phyloP scores from a whole-genome alignment of 2,113 vertebrate species.

The Poeciliopsis prolifica region DNA sequence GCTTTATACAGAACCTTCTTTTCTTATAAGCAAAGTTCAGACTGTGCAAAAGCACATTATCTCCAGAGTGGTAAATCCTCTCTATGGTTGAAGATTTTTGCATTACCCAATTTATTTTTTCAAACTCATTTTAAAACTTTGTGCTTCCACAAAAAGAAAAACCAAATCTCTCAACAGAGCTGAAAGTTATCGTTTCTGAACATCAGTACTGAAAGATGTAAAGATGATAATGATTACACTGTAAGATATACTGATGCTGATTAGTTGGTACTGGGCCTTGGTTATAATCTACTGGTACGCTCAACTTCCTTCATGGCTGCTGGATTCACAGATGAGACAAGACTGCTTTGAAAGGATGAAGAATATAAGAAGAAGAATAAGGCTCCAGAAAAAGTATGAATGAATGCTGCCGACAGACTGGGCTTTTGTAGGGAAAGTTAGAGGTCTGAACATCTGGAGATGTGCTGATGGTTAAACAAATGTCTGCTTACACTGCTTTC shows the following conservation, averaged over 20 bases:
- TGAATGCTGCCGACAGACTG: constrained; percentile 46
- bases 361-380: constrained; percentile 66
- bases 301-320: constrained; percentile 58
- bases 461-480: constrained; percentile 69
- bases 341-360: constrained; percentile 51
- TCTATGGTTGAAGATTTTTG: constrained; percentile 48
- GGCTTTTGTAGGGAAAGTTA: constrained; percentile 55
- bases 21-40: constrained; percentile 10
- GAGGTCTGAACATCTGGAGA: constrained; percentile 79
- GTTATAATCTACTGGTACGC: constrained; percentile 62
- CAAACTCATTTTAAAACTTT: constrained; percentile 31
- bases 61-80: constrained; percentile 31
- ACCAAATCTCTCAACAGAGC: constrained; percentile 3
- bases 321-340: constrained; percentile 66
- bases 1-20: constrained; percentile 16
- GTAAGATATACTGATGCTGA: constrained; percentile 32
- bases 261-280: constrained; percentile 50
- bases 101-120: constrained; percentile 40
- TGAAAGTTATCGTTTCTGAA: constrained; percentile 28
- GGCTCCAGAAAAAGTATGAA: constrained; percentile 41
- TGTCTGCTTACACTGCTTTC: constrained; percentile 84
- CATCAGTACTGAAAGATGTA: constrained; percentile 21
- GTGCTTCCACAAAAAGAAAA: background rate
- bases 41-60: constrained; percentile 29
- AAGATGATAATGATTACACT: constrained; percentile 30